Base-by-base conservation (phyloP, 2,113 vertebrate genomes). In the Ochotona princeps region DNA sequence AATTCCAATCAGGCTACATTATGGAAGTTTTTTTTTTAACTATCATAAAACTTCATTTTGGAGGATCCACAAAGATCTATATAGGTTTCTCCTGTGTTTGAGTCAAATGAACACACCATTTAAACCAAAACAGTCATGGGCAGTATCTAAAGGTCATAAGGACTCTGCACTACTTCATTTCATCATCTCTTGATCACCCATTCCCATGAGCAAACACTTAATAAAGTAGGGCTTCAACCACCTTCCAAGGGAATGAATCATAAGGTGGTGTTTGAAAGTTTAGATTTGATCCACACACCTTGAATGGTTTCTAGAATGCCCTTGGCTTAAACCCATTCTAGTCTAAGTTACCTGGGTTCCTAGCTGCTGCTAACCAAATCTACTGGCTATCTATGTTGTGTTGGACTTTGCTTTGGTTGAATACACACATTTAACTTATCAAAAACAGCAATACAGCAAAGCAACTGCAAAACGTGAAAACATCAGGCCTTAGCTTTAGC, bases 251-350 rank as follows among this genome's bases (percentile, higher is more conserved):
- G 95, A 15, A 21, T 30, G 25, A 69, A 70, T 44, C 12, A 38
- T 28, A 82, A 38, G 17, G 28, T 73, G 26, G 30, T 66, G 66
- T 51, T 91, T 47, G 28, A 76, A 66, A 57, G 35, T 79, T 90
- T 87, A 72, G 63, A n/a, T 93, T 75, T 26, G 18, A 30, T 20
- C 72, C 20, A 9, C 54, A 57, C 87, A 20, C 83, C 26, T 57
- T 83, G 26, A 87, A 25, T 10, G 0, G 10, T 90, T 87, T 95
- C 83, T 93, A 83, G 57, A 9, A 72, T 47, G 80, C 57, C 38
- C 83, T 94, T 69, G 76, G 54, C 63, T 76, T 80, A 79, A 94
- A 81, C 89, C 30, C 61, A 76, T 66, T 90, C 85, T 83, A 70
- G 85, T 23, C 67, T 87, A 89, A 92, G 65, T 92, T 80, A 81